phyloP scores from a whole-genome alignment of 2,113 vertebrate species.

The Acrocephalus arundinaceus region DNA sequence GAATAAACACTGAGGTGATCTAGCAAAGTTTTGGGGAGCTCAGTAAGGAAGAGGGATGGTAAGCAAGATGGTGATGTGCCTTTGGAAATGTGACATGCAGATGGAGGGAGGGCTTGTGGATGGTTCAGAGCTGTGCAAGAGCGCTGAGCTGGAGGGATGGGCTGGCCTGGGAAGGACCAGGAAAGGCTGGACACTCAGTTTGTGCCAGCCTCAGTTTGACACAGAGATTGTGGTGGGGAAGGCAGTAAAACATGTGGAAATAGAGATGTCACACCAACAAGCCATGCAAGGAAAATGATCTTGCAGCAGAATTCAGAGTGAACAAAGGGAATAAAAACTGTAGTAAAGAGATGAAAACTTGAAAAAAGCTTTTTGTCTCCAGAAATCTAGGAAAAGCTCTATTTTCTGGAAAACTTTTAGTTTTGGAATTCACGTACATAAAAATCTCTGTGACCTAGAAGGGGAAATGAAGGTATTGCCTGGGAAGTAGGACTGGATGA shows the following conservation, averaged over 20 bases:
- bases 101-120: neutral
- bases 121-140: neutral
- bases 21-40: neutral
- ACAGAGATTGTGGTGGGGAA: neutral
- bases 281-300: neutral
- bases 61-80: neutral
- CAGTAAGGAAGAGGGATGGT: neutral
- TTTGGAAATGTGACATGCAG: neutral
- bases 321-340: neutral
- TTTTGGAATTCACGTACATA: neutral
- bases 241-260: neutral
- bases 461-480: neutral
- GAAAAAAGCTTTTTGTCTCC: neutral
- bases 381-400: neutral
- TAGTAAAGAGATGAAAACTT: neutral
- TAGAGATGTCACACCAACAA: neutral
- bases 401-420: neutral
- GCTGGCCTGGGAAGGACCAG: fast-evolving
- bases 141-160: neutral
- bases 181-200: neutral
- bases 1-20: neutral
- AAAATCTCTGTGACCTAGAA: neutral
- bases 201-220: too few relatives aligned
- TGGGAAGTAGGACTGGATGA: neutral
- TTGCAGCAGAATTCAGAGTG: neutral